These are phyloP conservation scores for Gymnorhina tibicen DNA, from an alignment of 2,113 vertebrate genomes.

Conservation along the genomic window DNA sequence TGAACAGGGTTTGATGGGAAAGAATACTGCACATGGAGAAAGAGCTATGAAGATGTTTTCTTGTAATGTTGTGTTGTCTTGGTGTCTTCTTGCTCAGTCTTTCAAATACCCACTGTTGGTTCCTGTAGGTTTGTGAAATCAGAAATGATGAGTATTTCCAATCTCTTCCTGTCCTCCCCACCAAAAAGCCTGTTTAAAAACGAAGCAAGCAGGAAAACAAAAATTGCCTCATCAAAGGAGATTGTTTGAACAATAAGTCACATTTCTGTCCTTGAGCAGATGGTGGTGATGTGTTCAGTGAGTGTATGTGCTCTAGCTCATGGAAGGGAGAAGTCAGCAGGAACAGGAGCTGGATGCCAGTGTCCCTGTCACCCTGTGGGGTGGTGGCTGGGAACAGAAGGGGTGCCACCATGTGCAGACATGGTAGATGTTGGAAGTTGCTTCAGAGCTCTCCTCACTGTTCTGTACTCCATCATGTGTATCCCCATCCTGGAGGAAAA, in stretches of 20 bases:
- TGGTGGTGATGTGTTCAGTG: neutral
- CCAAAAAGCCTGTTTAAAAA: neutral
- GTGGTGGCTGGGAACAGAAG: neutral
- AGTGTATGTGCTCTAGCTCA: neutral
- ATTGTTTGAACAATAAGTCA: neutral
- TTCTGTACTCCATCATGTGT: neutral
- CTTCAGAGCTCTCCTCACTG: neutral
- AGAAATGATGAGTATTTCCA: neutral
- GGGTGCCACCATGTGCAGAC: fast-evolving
- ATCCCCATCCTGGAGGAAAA: neutral
- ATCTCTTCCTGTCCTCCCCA: neutral
- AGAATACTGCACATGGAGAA: neutral
- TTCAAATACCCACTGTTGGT: neutral
- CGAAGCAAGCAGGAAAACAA: neutral
- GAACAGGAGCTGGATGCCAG: neutral
- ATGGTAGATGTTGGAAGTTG: neutral
- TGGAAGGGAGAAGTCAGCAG: neutral
- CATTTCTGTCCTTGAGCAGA: neutral
- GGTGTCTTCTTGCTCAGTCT: neutral
- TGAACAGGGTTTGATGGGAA: neutral
- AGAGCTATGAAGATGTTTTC: neutral
- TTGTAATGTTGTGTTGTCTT: neutral
- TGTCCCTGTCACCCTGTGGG: neutral
- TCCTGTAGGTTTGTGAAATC: neutral
- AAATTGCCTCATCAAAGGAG: neutral